Evolutionary conservation across 2,113 vertebrate genomes (phyloP).

Genomic region (Dromas ardeola): DNA sequence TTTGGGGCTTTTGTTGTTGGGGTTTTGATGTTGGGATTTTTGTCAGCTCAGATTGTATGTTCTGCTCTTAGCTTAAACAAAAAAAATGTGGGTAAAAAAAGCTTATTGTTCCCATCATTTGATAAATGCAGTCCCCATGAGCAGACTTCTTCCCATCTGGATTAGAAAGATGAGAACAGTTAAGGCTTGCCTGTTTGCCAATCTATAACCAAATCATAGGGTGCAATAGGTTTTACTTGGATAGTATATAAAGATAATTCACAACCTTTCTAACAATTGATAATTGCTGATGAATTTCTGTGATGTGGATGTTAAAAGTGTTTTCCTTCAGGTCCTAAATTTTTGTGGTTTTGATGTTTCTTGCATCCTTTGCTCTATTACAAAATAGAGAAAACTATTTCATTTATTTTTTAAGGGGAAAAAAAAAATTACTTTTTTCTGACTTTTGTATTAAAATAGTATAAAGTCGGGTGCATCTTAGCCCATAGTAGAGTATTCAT

Average conservation of each 20-base stretch:
- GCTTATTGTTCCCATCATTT: neutral
- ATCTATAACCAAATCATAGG: neutral
- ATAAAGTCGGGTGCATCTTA: neutral
- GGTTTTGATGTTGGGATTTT: neutral
- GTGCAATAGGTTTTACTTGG: neutral
- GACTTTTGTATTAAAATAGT: neutral
- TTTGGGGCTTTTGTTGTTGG: neutral
- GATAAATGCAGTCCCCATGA: neutral
- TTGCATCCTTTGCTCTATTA: neutral
- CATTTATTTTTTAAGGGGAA: neutral
- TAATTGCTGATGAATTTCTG: neutral
- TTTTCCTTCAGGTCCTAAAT: neutral
- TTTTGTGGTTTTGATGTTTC: neutral
- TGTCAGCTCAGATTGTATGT: rapidly evolving
- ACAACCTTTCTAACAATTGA: neutral
- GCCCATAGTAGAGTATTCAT: neutral
- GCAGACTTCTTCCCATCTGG: neutral
- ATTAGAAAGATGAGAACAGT: neutral
- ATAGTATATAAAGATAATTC: neutral
- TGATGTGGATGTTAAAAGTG: neutral
- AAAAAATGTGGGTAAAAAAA: neutral
- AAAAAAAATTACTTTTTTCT: neutral
- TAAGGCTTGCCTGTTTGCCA: neutral
- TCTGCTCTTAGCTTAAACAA: neutral
- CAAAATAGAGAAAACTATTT: neutral